A percentile compares a stretch with the other conserved stretches of the same genome.
phyloP scores from a whole-genome alignment of 2,113 vertebrate genomes.

The Bubo blakistoni region DNA sequence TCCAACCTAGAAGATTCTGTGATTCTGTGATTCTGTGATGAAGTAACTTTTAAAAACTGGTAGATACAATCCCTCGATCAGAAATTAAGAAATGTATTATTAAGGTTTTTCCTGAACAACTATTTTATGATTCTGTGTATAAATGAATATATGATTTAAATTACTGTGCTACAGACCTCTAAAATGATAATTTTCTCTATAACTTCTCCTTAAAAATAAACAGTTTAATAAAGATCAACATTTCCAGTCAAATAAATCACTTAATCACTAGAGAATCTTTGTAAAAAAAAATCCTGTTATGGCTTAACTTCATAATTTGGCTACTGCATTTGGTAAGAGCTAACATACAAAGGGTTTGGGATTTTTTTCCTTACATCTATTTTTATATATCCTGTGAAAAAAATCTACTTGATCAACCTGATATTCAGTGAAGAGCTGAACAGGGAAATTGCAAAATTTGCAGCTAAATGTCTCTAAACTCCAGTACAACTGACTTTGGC shows the following conservation, averaged over 20 bases:
- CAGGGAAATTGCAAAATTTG: not conserved
- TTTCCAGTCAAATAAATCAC: not conserved
- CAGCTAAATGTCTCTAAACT: not conserved
- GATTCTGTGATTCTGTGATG: too few relatives aligned
- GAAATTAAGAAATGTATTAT: not conserved
- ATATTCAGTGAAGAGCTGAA: not conserved
- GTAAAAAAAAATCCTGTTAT: not conserved
- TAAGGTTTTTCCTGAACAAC: not conserved
- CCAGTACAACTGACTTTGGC: not conserved
- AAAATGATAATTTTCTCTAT: not conserved
- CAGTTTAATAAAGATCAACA: not conserved
- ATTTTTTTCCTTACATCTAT: not conserved
- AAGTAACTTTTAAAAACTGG: not conserved
- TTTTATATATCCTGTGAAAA: not conserved
- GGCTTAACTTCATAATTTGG: not conserved
- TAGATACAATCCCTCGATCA: not conserved
- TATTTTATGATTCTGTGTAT: not conserved
- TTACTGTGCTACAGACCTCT: not conserved
- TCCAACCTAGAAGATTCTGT: too few relatives aligned
- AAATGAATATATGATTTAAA: not conserved
- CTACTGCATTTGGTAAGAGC: not conserved
- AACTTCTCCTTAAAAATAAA: not conserved
- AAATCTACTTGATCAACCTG: not conserved
- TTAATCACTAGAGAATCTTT: not conserved
- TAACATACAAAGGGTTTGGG: not conserved